Conservation (phyloP, 2,113 vertebrate genomes). For the Rhea americana region DNA sequence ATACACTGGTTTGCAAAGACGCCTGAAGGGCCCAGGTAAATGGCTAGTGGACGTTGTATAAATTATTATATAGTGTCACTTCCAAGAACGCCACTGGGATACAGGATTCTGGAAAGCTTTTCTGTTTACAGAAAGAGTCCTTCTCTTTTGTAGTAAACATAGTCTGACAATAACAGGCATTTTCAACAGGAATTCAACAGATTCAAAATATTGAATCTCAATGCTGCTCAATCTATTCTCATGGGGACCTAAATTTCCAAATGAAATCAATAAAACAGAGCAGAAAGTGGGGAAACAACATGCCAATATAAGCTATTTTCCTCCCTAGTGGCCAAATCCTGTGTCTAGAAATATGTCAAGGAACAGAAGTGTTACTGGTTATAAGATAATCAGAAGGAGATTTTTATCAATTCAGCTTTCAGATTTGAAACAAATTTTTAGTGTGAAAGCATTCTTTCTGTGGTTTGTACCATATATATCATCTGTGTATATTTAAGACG, state of each 20-base stretch:
- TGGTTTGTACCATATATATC: neutral
- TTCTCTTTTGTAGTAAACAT: slow-evolving; percentile 29
- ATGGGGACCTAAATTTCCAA: neutral
- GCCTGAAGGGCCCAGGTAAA: neutral
- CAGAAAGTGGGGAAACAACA: neutral
- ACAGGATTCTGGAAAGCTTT: neutral
- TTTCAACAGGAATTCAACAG: slow-evolving; percentile 6
- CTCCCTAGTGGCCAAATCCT: neutral
- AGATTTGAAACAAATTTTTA: neutral
- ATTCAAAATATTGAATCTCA: neutral
- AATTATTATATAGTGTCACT: neutral
- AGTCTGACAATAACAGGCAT: neutral
- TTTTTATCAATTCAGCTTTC: neutral
- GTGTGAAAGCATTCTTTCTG: neutral
- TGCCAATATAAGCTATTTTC: neutral
- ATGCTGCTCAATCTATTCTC: neutral
- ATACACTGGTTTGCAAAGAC: neutral
- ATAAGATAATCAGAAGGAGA: slow-evolving; percentile 6
- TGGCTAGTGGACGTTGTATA: neutral
- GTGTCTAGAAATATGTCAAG: neutral
- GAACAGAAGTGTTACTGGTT: neutral
- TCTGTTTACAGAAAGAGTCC: slow-evolving; percentile 6
- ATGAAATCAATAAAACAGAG: neutral
- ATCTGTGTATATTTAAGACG: neutral
- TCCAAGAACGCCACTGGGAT: neutral